Base-by-base conservation (phyloP, 2,888 invertebrate species). In the Hemistola chrysoprasaria region DNA sequence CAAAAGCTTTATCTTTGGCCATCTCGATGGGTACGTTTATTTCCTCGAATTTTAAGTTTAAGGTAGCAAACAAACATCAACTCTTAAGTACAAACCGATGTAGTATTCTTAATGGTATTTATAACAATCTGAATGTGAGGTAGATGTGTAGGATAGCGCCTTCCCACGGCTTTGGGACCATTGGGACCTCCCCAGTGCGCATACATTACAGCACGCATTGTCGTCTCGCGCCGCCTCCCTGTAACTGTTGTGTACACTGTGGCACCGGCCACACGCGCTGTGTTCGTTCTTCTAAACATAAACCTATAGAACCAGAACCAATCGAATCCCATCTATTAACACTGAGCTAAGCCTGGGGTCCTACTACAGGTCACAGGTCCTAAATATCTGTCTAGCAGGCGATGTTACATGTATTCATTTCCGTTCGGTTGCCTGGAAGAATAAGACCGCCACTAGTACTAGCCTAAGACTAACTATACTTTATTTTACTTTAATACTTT, bases 171-270 rank as follows among this genome's bases (percentile, higher is more conserved):
- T 62, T 44, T 44, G 34, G 43, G 43, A 38, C 23, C 33, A 25
- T 28, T 56, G 56, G 73, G 86, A 85, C 87, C 86, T 85, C 87
- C 86, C 76, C 64, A 70, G 70, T 64, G 86, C 69, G 87, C 87
- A 88, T 86, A 85, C 73, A 88, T 88, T 87, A 87, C 63, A 59
- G 65, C 66, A 71, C 67, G 73, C 70, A 73, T 75, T 75, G 74
- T 74, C 72, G 68, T 62, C 66, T 60, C 55, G 50, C 51, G 58
- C 64, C 59, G 53, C 53, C 50, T 50, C 45, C 50, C 49, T 34
- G 30, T 32, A 11, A 44, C 53, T 49, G 40, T 27, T 31, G 38
- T 25, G 40, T 37, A 36, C 26, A 38, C 53, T 48, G 48, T 44
- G 22, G 33, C n/a, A n/a, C 8, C 34, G 50, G 52, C 52, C 54